Evolutionary conservation across 2,797 vertebrate genomes (phyloP), one percentile per base, ranked within the genome.

Genomic region (Ctenopoma kingsleyae): DNA sequence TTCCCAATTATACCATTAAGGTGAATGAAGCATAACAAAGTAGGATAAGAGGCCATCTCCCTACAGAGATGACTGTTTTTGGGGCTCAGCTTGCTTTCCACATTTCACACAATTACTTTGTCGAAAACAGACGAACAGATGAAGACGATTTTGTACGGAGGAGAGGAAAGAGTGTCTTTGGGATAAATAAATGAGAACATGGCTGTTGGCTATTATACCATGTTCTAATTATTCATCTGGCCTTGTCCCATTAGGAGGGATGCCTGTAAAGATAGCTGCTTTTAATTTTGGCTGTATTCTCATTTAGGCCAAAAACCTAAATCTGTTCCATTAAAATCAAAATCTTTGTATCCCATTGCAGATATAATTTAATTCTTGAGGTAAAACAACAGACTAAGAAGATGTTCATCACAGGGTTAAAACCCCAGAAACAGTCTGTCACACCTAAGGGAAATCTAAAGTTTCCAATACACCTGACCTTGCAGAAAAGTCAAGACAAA

Each of bases 191-290:
- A 85, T 56, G 52, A 81, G 75, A 81, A 86, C 78, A 83, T 63
- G 65, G 52, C 86, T 80, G 55, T 38, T 30, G 76, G 78, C 74
- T 35, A 62, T 76, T 23, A 56, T 10, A 50, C 20, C 52, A 62
- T 52, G 52, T 71, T 82, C 65, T 83, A 77, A 78, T 87, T 86
- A 87, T 87, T 81, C 71, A 82, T 65, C 67, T 82, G 68, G 76
- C 76, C 78, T 78, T 49, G 78, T 30, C 58, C 60, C 47, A 56
- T 76, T 82, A 73, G 35, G 51, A 47, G n/a, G 46, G 49, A 73
- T 23, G 62, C 35, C 35, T 71, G 38, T 53, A 30, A 58, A 69
- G 66, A 75, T 60, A 62, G 23, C 19, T 35, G 27, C 11, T 67
- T 50, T 68, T 50, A 36, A 64, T 65, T 67, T 22, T 19, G 49